Evolutionary conservation across 2,888 invertebrate species (phyloP).

Genomic region (Sinhomidia bicolor): DNA sequence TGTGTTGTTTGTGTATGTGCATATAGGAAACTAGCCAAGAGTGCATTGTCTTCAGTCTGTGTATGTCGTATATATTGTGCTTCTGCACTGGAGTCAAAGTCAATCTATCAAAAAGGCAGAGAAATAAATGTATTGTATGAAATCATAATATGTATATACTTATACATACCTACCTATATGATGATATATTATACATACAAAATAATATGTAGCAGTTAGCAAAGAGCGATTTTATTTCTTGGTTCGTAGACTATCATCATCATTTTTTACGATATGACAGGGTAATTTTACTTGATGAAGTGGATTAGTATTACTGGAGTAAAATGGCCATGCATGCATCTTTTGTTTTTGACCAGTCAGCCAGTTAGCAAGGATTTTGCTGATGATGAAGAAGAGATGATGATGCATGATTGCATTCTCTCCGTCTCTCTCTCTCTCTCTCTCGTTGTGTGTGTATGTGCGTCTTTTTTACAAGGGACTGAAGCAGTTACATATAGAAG

Average conservation of each 20-base stretch:
- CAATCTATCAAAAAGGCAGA: neutral
- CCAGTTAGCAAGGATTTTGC: conserved; percentile 11
- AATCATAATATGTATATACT: neutral
- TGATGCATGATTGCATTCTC: conserved; percentile 29
- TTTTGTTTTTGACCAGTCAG: conserved; percentile 63
- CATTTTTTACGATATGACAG: conserved; percentile 57
- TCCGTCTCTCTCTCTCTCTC: too few species aligned
- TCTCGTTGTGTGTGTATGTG: too few species aligned
- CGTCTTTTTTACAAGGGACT: neutral
- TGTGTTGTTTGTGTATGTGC: conserved; percentile 12
- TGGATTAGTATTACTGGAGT: conserved; percentile 45
- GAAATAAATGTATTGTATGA: neutral
- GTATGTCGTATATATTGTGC: neutral
- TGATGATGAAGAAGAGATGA: neutral
- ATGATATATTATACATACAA: neutral
- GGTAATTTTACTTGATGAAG: conserved; percentile 68
- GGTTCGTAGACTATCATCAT: neutral
- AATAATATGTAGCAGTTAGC: too few species aligned
- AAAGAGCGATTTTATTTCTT: too few species aligned
- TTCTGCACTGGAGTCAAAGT: neutral
- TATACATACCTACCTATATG: too few species aligned
- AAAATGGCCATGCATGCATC: conserved; percentile 26
- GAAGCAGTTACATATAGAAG: neutral
- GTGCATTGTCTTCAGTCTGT: neutral
- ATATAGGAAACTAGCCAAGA: neutral